Evolutionary conservation across 2,113 vertebrate species (phyloP), one percentile per base, ranked within the genome.

Genomic region (Phaethon lepturus): DNA sequence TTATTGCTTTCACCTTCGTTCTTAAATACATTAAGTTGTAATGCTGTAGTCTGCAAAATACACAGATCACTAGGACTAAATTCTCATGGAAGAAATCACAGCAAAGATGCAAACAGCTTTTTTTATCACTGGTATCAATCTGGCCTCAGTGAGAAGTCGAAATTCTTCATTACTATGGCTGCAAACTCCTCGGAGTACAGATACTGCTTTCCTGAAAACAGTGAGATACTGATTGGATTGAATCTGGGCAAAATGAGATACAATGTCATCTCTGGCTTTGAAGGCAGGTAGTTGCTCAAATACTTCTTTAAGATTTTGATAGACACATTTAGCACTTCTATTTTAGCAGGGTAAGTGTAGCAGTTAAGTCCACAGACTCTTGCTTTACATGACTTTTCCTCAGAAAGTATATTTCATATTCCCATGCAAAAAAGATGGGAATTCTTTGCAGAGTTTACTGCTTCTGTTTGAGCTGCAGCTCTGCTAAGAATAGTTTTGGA

Each of bases 241-340:
- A 77, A 35, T 19, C 31, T 52, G 35, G 16, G 55, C 17, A 28
- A 83, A 78, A 63, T 23, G 18, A 82, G 33, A 18, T 49, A 40
- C 5, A 62, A 35, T 7, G 15, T 56, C 42, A 68, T n/a, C 40
- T 67, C 42, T 68, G 53, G 26, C 14, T 83, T 62, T 68, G 49
- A 20, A 23, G 42, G 33, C 14, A 60, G 33, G 16, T 2, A 44
- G n/a, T 24, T 66, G 8, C 40, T 77, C 45, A 62, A 50, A 29
- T 8, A 67, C 33, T 49, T 66, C 52, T 38, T 44, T 4, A 64
- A 74, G 22, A 19, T 68, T 74, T 81, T 49, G 10, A 40, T 31
- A 47, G 17, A 28, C 9, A 9, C 13, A 3, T 47, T 62, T 18
- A 17, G 18, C 0, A 0, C 15, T 60, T 55, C 17, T 0, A 0